Evolutionary conservation across 2,797 vertebrate species (phyloP).

Genomic region (Squalus acanthias): DNA sequence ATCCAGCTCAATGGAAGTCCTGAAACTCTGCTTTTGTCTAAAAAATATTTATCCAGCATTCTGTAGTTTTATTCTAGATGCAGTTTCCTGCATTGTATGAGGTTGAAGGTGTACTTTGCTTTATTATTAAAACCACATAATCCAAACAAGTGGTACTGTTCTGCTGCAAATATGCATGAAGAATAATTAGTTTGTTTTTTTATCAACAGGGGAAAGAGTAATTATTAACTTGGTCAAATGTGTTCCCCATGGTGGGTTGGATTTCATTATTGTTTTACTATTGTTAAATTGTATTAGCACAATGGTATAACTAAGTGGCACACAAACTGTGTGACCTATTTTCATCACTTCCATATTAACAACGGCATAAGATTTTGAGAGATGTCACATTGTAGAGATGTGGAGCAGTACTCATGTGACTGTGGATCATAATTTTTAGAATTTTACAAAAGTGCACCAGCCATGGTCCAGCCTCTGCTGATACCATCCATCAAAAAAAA

Average conservation of each 20-base stretch:
- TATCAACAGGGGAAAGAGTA: not conserved
- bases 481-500: not conserved
- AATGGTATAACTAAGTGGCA: not conserved
- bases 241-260: not conserved
- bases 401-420: not conserved
- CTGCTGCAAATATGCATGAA: not conserved
- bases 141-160: not conserved
- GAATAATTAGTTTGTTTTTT: not conserved
- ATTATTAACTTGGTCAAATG: slow-evolving; percentile 10
- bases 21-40: not conserved
- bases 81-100: not conserved
- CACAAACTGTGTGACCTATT: not conserved
- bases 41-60: not conserved
- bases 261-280: not conserved
- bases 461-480: not conserved
- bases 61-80: not conserved
- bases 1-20: not conserved
- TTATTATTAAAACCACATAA: not conserved
- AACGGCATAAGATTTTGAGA: not conserved
- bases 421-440: not conserved
- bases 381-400: not conserved
- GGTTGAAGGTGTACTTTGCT: not conserved
- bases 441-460: not conserved
- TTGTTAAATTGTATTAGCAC: not conserved
- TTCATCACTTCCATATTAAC: not conserved